Base-by-base conservation (phyloP, 1,140 invertebrate species). In the Solenopsis invicta region DNA sequence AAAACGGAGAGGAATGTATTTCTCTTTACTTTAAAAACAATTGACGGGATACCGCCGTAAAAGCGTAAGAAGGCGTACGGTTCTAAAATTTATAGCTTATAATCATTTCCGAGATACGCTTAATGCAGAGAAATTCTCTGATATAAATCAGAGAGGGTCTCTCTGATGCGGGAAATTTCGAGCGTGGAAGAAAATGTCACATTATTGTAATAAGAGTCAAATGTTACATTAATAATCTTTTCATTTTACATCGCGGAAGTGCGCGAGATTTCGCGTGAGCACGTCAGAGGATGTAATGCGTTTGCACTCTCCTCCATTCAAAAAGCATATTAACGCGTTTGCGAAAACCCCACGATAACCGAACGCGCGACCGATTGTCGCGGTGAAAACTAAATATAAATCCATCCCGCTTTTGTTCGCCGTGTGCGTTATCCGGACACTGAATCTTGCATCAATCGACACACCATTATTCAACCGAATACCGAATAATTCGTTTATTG, bases 361-460 rank as follows among this genome's bases (percentile, higher is more conserved):
- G 21, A 50, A 56, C 41, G 54, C 12, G n/a, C 34, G 64, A 74
- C 6, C 50, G 54, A 82, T 48, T 74, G 16, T 21, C 24, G 54
- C 80, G 41, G 13, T 75, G 18, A 62, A 72, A 74, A 82, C 67
- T 61, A 71, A 82, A 82, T 61, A 84, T 61, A 74, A 84, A 72
- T 59, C 52, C 37, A 5, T 72, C 56, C 13, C 13, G 24, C 69
- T 84, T 75, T 74, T 61, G 69, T 84, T 37, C 69, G n/a, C 41
- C 77, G 24, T 72, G 18, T 18, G 29, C 29, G 69, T 84, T 84
- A 84, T 62, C 69, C 16, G 41, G 67, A 82, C 13, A 72, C 52
- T 48, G 67, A 82, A 82, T 82, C 80, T 74, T 48, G 67, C 67
- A 45, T 74, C 80, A 21, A n/a, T 82, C 80, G 80, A 61, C 21